Evolutionary conservation across 2,888 invertebrate genomes (phyloP), one percentile per base, ranked within the genome.

Genomic region (Coecobrya sp.): DNA sequence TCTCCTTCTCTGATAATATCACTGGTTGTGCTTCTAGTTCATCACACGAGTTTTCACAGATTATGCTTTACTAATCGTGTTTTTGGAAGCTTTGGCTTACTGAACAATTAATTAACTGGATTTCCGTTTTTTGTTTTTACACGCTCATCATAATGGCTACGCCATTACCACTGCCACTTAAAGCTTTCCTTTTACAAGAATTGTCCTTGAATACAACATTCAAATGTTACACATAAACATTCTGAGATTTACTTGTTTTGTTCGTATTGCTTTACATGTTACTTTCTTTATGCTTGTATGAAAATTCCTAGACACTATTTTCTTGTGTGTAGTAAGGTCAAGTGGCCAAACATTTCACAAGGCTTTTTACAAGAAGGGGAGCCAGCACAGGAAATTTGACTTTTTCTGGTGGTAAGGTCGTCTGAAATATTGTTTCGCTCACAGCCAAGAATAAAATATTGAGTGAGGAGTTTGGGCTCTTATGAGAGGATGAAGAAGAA

Each of bases 31-130:
- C 19, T 36, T 70, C 30, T 30, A 55, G 55, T 19, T 65, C 30
- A 30, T 65, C 11, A 65, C 65, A 30, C 27, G 13, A 0, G 4
- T 30, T 11, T 25, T 25, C 45, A 10, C 16, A 76, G 25, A 49
- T 76, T 76, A n/a, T 13, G 22, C 3, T 76, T 13, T 13, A 4
- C 25, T 49, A 76, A 76, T 25, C 22, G 16, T 45, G 76, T 76
- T 45, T 76, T 76, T 45, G 22, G 22, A 42, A 22, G 30, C 49
- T 22, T 45, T 49, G 22, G 27, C 49, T 36, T 76, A 22, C 49
- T 76, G 25, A 49, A 76, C 76, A 76, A 76, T 76, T 76, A 76
- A 76, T 76, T 76, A 76, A 22, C n/a, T 45, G 76, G 45, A 49
- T 76, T 65, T 49, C 25, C 19, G 22, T 45, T 13, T 49, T 49